Evolutionary conservation across 2,888 invertebrate species (phyloP), one percentile per base, ranked within the genome.

Genomic region (Drosophila dives): DNA sequence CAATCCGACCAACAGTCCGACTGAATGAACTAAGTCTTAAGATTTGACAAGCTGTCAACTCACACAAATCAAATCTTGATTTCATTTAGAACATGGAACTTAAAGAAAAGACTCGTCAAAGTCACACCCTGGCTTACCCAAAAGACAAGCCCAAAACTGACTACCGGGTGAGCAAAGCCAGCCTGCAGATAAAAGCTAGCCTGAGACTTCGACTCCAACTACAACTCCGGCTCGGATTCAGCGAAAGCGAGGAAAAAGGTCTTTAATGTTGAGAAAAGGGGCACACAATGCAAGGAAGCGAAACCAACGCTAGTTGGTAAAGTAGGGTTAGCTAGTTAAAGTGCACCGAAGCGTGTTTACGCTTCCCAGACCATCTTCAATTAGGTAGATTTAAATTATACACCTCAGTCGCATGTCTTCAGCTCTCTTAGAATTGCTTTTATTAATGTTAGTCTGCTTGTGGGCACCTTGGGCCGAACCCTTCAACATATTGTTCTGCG

Each of bases 261-360:
- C 45, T 45, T 23, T 23, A 45, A 45, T 45, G 45, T 15, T 45
- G 20, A 23, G 45, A 78, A 58, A 63, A 58, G 40, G 49, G 42
- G 40, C 75, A 60, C 8, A 86, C 87, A 83, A 83, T 83, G 87
- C 72, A 72, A 86, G 89, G 89, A 89, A 83, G 71, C 86, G 38
- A 67, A 76, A 48, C 32, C 40, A 36, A 53, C 3, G 3, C 17
- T 4, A 29, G 29, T 26, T 29, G 32, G 17, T 0, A 34, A 23
- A 49, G 36, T 2, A 32, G 38, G n/a, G 45, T 45, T 15, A 4
- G 45, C 45, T 45, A 4, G 45, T 23, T 23, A 33, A 45, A 50
- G 20, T 17, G 11, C 59, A 55, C 8, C 56, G 53, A 80, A 72
- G 45, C 33, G 36, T 23, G 42, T 4, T 58, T 55, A 48, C 66